Evolutionary conservation across 1,140 invertebrate genomes (phyloP), one percentile per base, ranked within the genome.

Genomic region (Calliopsis andreniformis): DNA sequence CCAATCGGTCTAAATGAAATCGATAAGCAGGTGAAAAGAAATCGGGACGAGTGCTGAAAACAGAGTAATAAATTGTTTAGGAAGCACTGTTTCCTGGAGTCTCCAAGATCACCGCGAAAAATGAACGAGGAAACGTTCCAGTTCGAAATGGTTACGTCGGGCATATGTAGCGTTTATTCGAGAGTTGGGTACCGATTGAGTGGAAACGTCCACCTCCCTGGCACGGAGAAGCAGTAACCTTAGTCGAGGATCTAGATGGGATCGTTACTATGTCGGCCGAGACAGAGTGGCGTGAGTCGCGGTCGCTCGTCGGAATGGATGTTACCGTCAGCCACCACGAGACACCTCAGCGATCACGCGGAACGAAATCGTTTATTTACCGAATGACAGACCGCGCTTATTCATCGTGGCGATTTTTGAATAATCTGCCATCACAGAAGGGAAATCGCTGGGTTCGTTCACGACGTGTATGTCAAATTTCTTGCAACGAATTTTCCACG

Each of bases 361-460:
- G 79, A 87, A 88, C 80, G 83, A 71, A 82, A 84, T 87, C 84
- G 84, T 87, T 87, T 88, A 87, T 87, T 87, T 87, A 79, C 61
- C 63, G 62, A 86, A 83, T 79, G 83, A 83, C 72, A 80, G 49
- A 75, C 59, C 35, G 39, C 63, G 62, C 49, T 82, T 84, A 80
- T 76, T 77, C 77, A 81, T 70, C 23, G 59, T 8, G 16, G 35
- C 3, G 1, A n/a, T 35, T 72, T 79, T 79, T 70, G 53, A 73
- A 42, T 51, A 47, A 59, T 23, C 18, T 30, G 30, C 14, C 23
- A 43, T 59, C 35, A 58, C 14, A 4, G 20, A 8, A 8, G 25
- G 43, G 59, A 58, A 25, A 56, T 64, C 25, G 18, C 16, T 2
- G 14, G 10, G 45, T 6, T 0, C 35, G 18, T 0, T 20, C 16